Percentiles rank a stretch among this genome's conserved stretches.
Evolutionary conservation across 2,888 invertebrate genomes (phyloP).

Genomic region (Oxyteleia sp.): DNA sequence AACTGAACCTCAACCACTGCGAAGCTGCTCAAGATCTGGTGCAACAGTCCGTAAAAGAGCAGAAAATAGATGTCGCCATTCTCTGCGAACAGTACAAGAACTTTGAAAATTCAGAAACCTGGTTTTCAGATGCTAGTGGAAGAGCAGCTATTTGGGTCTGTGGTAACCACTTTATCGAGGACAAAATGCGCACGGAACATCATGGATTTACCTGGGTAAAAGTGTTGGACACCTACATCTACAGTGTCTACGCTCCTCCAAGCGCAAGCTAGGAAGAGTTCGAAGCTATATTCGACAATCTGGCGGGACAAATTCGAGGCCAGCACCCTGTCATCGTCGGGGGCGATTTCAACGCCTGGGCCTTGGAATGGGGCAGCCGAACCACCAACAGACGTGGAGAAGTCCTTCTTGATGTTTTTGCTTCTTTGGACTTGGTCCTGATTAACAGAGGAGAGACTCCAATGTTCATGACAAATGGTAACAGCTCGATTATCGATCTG

Average conservation of each 20-base stretch:
- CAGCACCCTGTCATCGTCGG: too few species aligned
- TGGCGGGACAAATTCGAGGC: too few species aligned
- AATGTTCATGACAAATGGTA: conserved; percentile 44
- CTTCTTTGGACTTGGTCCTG: conserved; percentile 50
- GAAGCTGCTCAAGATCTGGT: conserved; percentile 30
- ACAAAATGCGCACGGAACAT: background rate
- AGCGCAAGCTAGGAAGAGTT: background rate
- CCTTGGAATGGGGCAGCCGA: conserved; percentile 68
- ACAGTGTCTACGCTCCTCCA: conserved; percentile 63
- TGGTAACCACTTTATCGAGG: background rate
- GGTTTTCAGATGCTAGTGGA: conserved; percentile 16
- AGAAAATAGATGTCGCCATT: conserved; percentile 49
- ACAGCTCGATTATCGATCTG: conserved; percentile 62
- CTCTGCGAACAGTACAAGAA: conserved; percentile 64
- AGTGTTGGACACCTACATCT: conserved; percentile 36
- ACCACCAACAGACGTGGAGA: conserved; percentile 57
- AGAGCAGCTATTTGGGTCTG: conserved; percentile 19
- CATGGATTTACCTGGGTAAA: conserved; percentile 29
- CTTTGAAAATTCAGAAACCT: background rate
- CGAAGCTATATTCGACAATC: background rate
- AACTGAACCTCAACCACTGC: too few species aligned
- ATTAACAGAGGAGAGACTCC: conserved; percentile 52
- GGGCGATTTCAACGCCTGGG: conserved; percentile 65
- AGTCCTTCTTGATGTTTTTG: conserved; percentile 30
- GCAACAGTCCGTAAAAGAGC: background rate